Evolutionary conservation across 2,888 invertebrate species (phyloP).

Genomic region (Notocelia uddmanniana): DNA sequence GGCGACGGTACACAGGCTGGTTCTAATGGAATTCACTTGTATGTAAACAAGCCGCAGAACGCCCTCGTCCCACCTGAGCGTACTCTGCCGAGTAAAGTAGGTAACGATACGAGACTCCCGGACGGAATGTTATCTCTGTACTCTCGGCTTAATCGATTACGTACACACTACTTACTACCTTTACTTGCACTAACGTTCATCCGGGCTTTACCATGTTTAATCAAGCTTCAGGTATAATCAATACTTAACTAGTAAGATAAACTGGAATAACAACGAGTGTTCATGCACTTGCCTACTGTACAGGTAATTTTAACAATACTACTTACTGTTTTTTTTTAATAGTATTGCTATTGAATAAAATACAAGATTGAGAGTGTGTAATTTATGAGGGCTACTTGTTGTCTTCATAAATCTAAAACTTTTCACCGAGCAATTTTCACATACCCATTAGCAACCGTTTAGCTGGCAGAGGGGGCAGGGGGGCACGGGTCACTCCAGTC

Average conservation of each 20-base stretch:
- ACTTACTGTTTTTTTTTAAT: too few species aligned
- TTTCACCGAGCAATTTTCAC: too few species aligned
- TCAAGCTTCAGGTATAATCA: conserved; percentile 3
- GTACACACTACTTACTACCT: conserved; percentile 28
- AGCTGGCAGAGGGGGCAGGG: too few species aligned
- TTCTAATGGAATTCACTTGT: conserved; percentile 86
- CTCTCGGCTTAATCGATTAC: conserved; percentile 41
- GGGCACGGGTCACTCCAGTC: too few species aligned
- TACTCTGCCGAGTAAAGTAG: conserved; percentile 45
- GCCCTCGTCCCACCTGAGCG: conserved; percentile 62
- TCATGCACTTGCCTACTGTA: too few species aligned
- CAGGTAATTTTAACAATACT: too few species aligned
- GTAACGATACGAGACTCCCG: conserved; percentile 46
- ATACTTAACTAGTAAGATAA: neutral
- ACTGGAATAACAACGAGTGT: neutral
- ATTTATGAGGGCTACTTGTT: too few species aligned
- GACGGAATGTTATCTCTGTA: conserved; percentile 50
- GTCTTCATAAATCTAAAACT: too few species aligned
- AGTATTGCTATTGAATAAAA: too few species aligned
- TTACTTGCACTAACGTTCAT: conserved; percentile 22
- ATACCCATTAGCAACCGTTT: too few species aligned
- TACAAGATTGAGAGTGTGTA: too few species aligned
- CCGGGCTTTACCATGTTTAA: conserved; percentile 21
- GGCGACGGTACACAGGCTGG: conserved; percentile 76
- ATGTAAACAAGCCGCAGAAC: conserved; percentile 82